A percentile compares a stretch with the other conserved stretches of the same genome.
Evolutionary conservation across 2,113 vertebrate species (phyloP).

Genomic region (Anguilla japonica): DNA sequence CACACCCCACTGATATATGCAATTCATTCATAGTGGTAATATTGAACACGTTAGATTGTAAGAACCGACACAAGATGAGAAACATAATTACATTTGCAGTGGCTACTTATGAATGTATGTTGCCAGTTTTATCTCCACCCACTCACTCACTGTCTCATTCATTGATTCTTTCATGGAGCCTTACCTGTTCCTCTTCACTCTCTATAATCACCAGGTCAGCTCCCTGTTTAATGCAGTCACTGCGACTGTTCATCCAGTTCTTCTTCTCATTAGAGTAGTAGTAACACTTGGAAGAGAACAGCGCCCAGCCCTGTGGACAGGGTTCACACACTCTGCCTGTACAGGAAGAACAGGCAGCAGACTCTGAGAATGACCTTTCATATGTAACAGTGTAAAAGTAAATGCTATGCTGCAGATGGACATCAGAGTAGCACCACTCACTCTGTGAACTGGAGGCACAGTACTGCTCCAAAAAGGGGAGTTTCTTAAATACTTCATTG

Average conservation of each 20-base stretch:
- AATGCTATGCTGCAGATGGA: neutral
- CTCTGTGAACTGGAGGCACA: neutral
- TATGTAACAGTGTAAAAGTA: no score
- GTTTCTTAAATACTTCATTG: neutral
- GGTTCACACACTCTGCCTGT: no score
- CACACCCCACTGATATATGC: no score
- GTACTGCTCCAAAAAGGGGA: neutral
- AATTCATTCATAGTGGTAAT: no score
- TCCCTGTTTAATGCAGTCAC: neutral
- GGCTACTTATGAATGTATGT: neutral
- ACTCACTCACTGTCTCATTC: neutral
- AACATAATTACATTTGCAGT: no score
- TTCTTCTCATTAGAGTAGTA: constrained; percentile 7
- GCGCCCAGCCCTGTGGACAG: constrained; percentile 5
- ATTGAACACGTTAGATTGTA: no score
- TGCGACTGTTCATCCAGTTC: constrained; percentile 15
- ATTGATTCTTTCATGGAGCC: neutral
- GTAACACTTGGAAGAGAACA: constrained; percentile 13
- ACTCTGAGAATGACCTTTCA: neutral
- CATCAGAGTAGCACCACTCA: neutral
- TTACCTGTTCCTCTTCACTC: constrained; percentile 10
- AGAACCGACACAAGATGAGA: no score
- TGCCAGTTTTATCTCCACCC: neutral
- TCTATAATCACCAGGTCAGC: constrained; percentile 23
- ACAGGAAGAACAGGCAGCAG: neutral